These are phyloP conservation scores for Hippoglossus stenolepis DNA, from an alignment of 2,113 vertebrate genomes.

Conservation along the genomic window DNA sequence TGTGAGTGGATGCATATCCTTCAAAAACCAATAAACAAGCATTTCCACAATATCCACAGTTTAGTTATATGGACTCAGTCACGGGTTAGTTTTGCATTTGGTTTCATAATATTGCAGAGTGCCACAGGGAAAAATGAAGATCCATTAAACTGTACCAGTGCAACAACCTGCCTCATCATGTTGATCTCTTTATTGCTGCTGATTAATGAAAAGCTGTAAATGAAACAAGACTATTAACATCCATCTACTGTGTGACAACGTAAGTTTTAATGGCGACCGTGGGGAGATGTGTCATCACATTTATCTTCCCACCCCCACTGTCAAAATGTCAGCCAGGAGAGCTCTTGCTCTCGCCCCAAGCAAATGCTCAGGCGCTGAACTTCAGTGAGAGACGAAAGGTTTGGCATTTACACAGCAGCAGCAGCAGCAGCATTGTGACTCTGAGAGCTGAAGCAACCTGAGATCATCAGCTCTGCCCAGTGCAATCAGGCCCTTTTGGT, in stretches of 20 bases:
- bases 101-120: conserved; percentile 22
- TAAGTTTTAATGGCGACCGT: conserved; percentile 1
- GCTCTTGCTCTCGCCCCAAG: conserved; percentile 23
- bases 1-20: not conserved
- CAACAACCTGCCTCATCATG: not conserved
- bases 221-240: not conserved
- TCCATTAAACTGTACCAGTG: not conserved
- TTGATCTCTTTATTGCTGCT: not conserved
- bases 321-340: conserved; percentile 44
- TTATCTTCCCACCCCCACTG: not conserved
- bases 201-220: conserved; percentile 25
- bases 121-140: conserved; percentile 1
- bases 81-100: conserved; percentile 15
- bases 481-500: conserved; percentile 32
- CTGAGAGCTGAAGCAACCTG: not conserved
- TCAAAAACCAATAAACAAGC: not conserved
- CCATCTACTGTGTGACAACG: not conserved
- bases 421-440: conserved; percentile 8
- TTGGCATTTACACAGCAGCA: conserved; percentile 36
- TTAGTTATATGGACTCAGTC: conserved; percentile 8
- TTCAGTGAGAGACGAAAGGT: not conserved
- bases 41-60: not conserved
- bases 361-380: conserved; percentile 7
- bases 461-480: conserved; percentile 12
- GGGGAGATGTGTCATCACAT: conserved; percentile 4